These are phyloP conservation scores for Bactericera cockerelli DNA, from an alignment of 1,140 invertebrate genomes.

Conservation along the genomic window DNA sequence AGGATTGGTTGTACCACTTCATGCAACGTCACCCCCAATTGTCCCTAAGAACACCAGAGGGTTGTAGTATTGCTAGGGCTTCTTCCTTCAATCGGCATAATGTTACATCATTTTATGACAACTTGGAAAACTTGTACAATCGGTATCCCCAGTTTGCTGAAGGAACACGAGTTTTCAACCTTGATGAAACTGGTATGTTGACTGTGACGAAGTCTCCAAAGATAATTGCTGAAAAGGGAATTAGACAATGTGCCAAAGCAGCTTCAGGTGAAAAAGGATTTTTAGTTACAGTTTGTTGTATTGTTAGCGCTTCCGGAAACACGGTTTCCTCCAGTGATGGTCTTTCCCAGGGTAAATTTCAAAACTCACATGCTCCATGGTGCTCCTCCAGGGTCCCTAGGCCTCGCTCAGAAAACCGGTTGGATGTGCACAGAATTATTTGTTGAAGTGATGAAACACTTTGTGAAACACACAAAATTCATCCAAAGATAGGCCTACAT, in stretches of 20 bases:
- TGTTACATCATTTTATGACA: constrained; percentile 27
- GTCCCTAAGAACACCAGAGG: constrained; percentile 29
- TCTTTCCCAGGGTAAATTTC: constrained; percentile 27
- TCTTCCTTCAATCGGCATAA: constrained; percentile 29
- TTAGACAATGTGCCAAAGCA: constrained; percentile 23
- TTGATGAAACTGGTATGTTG: constrained; percentile 31
- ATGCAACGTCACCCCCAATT: constrained; percentile 28
- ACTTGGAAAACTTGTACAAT: no score
- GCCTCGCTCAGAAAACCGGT: constrained; percentile 29
- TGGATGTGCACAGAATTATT: no score
- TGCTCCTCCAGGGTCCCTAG: constrained; percentile 28
- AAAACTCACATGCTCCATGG: constrained; percentile 23
- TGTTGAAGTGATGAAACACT: constrained; percentile 22
- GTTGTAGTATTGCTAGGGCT: constrained; percentile 27
- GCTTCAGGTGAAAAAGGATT: constrained; percentile 23
- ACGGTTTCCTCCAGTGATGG: constrained; percentile 26
- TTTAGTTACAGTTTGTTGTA: constrained; percentile 18
- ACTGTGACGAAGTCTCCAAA: no score
- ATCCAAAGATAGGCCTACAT: background rate
- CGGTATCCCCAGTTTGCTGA: no score
- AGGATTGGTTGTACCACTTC: constrained; percentile 26
- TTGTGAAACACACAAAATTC: constrained; percentile 20
- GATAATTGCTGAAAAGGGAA: no score
- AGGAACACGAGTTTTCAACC: constrained; percentile 27
- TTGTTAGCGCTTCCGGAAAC: constrained; percentile 26